Evolutionary conservation across 2,797 vertebrate genomes (phyloP), one percentile per base, ranked within the genome.

Genomic region (Masticophis lateralis): DNA sequence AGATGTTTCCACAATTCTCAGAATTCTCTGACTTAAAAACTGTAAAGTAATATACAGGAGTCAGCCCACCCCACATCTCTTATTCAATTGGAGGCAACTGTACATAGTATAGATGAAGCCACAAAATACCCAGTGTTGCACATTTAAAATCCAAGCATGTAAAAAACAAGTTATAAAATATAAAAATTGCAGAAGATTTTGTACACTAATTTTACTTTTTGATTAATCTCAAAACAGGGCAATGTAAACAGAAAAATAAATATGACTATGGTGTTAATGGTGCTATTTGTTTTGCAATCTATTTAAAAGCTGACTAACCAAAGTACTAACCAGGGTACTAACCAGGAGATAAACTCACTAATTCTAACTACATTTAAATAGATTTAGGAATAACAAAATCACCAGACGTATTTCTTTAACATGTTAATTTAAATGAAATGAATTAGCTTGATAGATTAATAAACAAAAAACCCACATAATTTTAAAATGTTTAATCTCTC

Each of bases 161-260:
- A 98, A 98, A 98, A 98, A 98, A 98, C 98, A 98, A 98, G 97
- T 98, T 98, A 98, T 98, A 98, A 98, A 97, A 98, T 97, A 96
- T 98, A 99, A 91, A 97, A 99, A 99, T 98, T 99, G 98, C 98
- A 99, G 98, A 98, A 99, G 98, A 98, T 98, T 97, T 96, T 97
- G 97, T 98, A 98, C 97, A 96, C 98, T 97, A 98, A 98, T 97
- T 97, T 95, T 97, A 98, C 97, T 96, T 95, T 97, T 97, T 97
- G 92, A 95, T 97, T 97, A 96, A 95, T 95, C 95, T 97, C 20
- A 97, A 97, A 97, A 97, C 32, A 22, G 18, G 9, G 22, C 32
- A 79, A 20, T 37, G 18, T 79, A 79, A 79, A 79, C 37, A 79
- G 69, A 79, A 37, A 43, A 43, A 43, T 43, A 43, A 79, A 79